These are phyloP conservation scores for Pelmatolapia mariae DNA, from an alignment of 2,113 vertebrate genomes.

Conservation along the genomic window DNA sequence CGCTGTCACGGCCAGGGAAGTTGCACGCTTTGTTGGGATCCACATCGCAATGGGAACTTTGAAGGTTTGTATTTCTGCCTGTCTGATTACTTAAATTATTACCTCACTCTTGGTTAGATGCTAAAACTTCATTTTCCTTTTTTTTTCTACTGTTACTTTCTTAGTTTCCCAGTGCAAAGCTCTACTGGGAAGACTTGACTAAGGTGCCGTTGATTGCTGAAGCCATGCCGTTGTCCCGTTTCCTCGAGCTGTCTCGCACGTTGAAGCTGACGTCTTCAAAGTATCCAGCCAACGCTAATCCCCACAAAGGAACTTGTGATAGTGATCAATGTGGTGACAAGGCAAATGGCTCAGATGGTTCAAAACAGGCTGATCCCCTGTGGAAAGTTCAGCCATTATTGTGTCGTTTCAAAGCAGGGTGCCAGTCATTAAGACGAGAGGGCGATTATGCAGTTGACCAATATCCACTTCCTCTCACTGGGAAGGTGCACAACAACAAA, in stretches of 20 bases:
- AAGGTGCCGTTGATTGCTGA: constrained; percentile 71
- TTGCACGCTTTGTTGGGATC: constrained; percentile 72
- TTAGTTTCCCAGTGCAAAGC: constrained; percentile 70
- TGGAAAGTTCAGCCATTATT: constrained; percentile 65
- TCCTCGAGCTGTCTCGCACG: constrained; percentile 43
- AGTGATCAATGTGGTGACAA: not conserved
- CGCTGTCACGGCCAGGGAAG: constrained; percentile 56
- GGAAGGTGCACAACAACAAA: constrained; percentile 7
- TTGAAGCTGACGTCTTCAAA: constrained; percentile 45
- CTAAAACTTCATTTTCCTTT: not conserved
- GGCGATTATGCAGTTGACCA: constrained; percentile 67
- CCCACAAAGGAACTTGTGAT: not conserved
- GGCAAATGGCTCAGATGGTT: not conserved
- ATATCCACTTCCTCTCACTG: constrained; percentile 58
- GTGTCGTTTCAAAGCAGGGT: constrained; percentile 56
- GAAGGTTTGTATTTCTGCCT: constrained; percentile 58
- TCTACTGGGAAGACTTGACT: constrained; percentile 75
- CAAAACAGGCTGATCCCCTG: constrained; percentile 49
- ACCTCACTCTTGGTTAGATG: not conserved
- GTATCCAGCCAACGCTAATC: not conserved
- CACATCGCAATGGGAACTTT: constrained; percentile 79
- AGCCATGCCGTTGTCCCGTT: constrained; percentile 63
- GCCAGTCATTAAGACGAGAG: constrained; percentile 44
- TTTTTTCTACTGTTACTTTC: not conserved
- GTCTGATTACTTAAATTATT: not conserved